phyloP scores from a whole-genome alignment of 2,888 invertebrate species.

The Archaeoteleia sp. region DNA sequence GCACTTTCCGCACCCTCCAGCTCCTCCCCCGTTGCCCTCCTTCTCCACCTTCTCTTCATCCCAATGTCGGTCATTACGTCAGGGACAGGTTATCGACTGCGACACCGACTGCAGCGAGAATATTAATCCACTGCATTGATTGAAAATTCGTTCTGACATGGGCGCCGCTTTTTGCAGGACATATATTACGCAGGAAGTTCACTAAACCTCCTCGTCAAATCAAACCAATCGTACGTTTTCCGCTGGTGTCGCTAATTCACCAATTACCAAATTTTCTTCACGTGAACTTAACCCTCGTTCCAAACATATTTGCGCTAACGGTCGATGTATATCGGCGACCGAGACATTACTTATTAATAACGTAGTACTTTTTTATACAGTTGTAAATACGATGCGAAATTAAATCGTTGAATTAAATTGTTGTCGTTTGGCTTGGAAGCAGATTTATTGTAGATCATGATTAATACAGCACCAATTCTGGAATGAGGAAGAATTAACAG shows the following conservation, averaged over 20 bases:
- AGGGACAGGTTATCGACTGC: constrained; percentile 70
- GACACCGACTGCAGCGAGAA: constrained; percentile 57
- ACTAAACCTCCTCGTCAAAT: not conserved
- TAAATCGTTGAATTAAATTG: too few relatives aligned
- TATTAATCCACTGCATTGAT: constrained; percentile 64
- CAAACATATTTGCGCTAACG: not conserved
- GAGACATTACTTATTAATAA: not conserved
- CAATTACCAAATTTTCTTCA: constrained; percentile 1
- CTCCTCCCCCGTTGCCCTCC: constrained; percentile 55
- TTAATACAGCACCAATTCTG: too few relatives aligned
- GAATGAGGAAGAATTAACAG: too few relatives aligned
- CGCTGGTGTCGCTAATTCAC: not conserved
- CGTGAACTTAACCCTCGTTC: constrained; percentile 15
- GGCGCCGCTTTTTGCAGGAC: not conserved
- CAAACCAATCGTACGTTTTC: not conserved
- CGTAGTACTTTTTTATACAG: not conserved
- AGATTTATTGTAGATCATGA: too few relatives aligned
- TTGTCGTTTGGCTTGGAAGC: too few relatives aligned
- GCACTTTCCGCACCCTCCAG: constrained; percentile 38
- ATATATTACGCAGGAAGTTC: not conserved
- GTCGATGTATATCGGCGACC: too few relatives aligned
- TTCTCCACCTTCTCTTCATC: constrained; percentile 22
- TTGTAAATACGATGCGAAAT: constrained; percentile 6
- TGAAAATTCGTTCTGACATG: constrained; percentile 53
- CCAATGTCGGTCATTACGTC: constrained; percentile 61